Evolutionary conservation across 2,888 invertebrate genomes (phyloP).

Genomic region (Acanthosoma haemorrhoidale): DNA sequence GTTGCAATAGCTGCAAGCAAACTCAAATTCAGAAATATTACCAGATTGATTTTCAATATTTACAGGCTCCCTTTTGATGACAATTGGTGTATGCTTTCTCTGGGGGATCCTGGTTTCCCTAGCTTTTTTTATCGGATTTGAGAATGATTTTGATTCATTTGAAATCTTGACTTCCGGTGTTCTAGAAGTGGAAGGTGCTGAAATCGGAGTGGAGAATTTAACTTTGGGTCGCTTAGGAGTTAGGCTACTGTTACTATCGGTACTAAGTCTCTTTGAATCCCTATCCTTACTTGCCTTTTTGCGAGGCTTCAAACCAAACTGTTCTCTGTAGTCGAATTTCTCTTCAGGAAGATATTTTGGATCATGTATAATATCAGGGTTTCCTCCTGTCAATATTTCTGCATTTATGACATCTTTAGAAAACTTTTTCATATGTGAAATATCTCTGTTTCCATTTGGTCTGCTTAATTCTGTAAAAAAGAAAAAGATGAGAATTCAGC

Average conservation of each 20-base stretch:
- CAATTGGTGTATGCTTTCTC: background rate
- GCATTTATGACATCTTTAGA: slow-evolving; percentile 69
- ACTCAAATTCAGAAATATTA: background rate
- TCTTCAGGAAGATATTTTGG: slow-evolving; percentile 54
- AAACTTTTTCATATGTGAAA: slow-evolving; percentile 67
- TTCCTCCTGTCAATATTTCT: slow-evolving; percentile 65
- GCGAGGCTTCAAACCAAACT: slow-evolving; percentile 49
- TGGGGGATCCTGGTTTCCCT: background rate
- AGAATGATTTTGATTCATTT: background rate
- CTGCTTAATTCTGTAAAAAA: slow-evolving; percentile 34
- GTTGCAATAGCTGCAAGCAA: background rate
- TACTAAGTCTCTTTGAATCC: slow-evolving; percentile 41
- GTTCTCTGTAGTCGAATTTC: slow-evolving; percentile 51
- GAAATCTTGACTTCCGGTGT: slow-evolving; percentile 42
- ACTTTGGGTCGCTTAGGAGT: background rate
- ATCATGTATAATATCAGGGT: slow-evolving; percentile 61
- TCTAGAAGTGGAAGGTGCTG: background rate
- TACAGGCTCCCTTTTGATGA: background rate
- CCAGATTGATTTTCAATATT: background rate
- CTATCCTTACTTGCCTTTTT: slow-evolving; percentile 45
- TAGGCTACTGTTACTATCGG: slow-evolving; percentile 30
- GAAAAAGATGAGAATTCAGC: too few species aligned
- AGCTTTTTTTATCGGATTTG: background rate
- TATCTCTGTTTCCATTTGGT: slow-evolving; percentile 48
- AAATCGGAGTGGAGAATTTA: background rate